phyloP scores from a whole-genome alignment of 1,140 invertebrate genomes.

The Leptinotarsa texana region DNA sequence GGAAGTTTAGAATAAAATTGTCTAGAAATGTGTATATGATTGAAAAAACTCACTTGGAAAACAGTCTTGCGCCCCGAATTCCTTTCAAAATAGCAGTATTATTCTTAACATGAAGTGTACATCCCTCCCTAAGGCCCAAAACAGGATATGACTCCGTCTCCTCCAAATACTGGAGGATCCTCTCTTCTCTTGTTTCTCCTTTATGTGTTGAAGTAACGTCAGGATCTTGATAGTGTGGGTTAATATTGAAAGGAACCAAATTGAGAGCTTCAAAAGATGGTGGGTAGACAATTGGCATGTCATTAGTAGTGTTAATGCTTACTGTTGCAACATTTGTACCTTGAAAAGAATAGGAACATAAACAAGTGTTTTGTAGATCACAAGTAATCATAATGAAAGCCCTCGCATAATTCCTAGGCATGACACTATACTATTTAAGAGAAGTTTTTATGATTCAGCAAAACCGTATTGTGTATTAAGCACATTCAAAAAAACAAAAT shows the following conservation, averaged over 20 bases:
- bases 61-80: constrained; percentile 65
- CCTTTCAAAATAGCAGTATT: constrained; percentile 65
- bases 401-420: too few species aligned
- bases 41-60: constrained; percentile 62
- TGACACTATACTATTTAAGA: too few species aligned
- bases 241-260: constrained; percentile 83
- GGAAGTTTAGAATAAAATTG: neutral
- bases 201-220: constrained; percentile 67
- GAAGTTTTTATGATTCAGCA: too few species aligned
- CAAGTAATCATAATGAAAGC: too few species aligned
- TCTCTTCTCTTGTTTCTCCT: constrained; percentile 74
- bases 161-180: constrained; percentile 70
- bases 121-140: constrained; percentile 73
- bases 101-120: constrained; percentile 66
- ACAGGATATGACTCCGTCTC: constrained; percentile 62
- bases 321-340: constrained; percentile 76
- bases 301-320: constrained; percentile 81
- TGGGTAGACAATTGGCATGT: constrained; percentile 83
- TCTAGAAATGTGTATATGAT: neutral
- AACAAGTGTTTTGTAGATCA: too few species aligned
- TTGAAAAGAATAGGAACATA: neutral
- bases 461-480: too few species aligned
- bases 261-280: constrained; percentile 72
- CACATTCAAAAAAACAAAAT: too few species aligned
- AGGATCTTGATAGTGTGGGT: constrained; percentile 79